Evolutionary conservation across 2,888 invertebrate species (phyloP).

Genomic region (Cephus sareptanus): DNA sequence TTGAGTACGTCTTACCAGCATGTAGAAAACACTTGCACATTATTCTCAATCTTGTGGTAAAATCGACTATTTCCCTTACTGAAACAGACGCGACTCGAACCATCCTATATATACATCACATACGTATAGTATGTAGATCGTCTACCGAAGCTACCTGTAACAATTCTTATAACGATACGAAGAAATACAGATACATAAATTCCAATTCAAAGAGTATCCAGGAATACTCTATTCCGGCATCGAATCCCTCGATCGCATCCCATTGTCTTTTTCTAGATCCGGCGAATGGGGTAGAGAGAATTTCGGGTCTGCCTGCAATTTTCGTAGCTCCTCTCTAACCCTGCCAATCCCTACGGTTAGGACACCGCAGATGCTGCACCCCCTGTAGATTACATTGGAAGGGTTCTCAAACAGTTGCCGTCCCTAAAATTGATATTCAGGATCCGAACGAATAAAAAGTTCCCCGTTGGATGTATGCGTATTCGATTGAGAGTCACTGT

Average conservation of each 20-base stretch:
- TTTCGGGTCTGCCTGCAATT: background rate
- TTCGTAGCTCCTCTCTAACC: background rate
- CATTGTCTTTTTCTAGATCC: background rate
- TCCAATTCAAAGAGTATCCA: background rate
- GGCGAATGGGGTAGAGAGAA: background rate
- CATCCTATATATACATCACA: background rate
- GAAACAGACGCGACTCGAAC: background rate
- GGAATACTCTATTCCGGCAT: background rate
- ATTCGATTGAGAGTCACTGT: background rate
- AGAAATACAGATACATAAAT: background rate
- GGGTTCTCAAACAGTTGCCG: conserved; percentile 28
- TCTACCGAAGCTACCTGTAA: background rate
- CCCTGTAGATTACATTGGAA: conserved; percentile 33
- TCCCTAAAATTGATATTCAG: conserved; percentile 8
- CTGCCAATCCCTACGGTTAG: conserved; percentile 33
- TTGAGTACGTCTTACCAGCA: background rate
- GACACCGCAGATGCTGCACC: conserved; percentile 40
- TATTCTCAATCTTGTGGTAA: background rate
- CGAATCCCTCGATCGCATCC: background rate
- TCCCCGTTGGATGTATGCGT: background rate
- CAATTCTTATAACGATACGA: background rate
- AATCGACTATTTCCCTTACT: background rate
- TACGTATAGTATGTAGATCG: background rate
- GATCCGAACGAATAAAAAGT: conserved; percentile 21
- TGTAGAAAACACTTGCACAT: background rate